phyloP scores from a whole-genome alignment of 2,113 vertebrate species.

The Carettochelys insculpta region DNA sequence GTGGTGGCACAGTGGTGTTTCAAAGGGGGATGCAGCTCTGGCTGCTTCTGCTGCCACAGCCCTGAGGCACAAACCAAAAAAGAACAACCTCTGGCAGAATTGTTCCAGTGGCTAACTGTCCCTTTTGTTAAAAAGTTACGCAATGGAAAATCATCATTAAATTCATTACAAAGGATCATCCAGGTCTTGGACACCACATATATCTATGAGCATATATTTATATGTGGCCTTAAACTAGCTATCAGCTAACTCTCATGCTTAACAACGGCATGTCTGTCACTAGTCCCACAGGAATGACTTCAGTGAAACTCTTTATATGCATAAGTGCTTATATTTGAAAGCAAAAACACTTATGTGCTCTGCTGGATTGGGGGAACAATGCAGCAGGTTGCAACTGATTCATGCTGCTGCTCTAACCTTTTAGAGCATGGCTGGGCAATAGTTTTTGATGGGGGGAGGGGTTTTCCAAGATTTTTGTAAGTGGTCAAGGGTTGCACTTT shows the following conservation, averaged over 20 bases:
- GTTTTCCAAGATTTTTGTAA: too few relatives aligned
- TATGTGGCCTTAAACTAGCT: not conserved
- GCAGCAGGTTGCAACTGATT: not conserved
- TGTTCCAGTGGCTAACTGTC: not conserved
- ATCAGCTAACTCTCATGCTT: not conserved
- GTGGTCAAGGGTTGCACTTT: too few relatives aligned
- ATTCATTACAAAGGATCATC: constrained; percentile 31
- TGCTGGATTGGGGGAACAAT: not conserved
- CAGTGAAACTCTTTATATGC: not conserved
- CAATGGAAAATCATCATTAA: not conserved
- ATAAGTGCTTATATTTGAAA: not conserved
- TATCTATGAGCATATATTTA: too few relatives aligned
- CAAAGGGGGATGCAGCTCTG: too few relatives aligned
- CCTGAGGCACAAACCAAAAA: too few relatives aligned
- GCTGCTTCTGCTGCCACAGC: too few relatives aligned
- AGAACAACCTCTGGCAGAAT: too few relatives aligned
- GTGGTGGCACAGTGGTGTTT: too few relatives aligned
- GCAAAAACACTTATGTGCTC: not conserved
- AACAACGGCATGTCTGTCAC: not conserved
- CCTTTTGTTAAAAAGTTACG: not conserved
- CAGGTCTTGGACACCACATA: too few relatives aligned
- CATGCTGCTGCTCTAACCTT: not conserved
- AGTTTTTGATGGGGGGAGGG: too few relatives aligned
- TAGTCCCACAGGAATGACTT: not conserved
- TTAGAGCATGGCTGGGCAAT: too few relatives aligned